phyloP scores from a whole-genome alignment of 2,797 vertebrate species.

The Falco concolor region DNA sequence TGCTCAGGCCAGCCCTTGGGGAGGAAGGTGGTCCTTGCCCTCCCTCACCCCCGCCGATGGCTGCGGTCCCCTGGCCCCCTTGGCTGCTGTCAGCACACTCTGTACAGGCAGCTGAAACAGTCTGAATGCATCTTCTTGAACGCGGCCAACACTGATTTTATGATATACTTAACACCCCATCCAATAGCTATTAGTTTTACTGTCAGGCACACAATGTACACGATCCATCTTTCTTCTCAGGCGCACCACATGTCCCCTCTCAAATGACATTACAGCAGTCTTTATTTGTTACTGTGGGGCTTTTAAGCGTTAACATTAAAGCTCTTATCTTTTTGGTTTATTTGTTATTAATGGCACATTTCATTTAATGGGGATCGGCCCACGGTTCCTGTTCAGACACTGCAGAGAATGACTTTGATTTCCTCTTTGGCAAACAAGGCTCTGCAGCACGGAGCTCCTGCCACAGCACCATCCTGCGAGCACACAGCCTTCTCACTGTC shows the following conservation, averaged over 20 bases:
- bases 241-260: constrained; percentile 39
- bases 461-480: not conserved
- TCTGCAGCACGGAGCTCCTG: not conserved
- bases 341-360: constrained; percentile 63
- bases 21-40: not conserved
- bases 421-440: not conserved
- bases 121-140: not conserved
- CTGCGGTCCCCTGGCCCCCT: not conserved
- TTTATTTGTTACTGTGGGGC: constrained; percentile 22
- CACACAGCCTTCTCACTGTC: not conserved
- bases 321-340: constrained; percentile 39
- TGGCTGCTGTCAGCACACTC: constrained; percentile 19
- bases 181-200: constrained; percentile 70
- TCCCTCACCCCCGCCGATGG: not conserved
- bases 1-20: rapidly evolving
- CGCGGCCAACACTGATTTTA: constrained; percentile 66
- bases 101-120: not conserved
- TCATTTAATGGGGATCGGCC: constrained; percentile 43
- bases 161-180: constrained; percentile 71
- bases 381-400: not conserved
- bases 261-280: constrained; percentile 57
- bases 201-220: constrained; percentile 66
- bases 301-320: not conserved
- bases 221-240: constrained; percentile 66
- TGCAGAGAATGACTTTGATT: constrained; percentile 11